Conservation (phyloP, 2,888 invertebrate species). For the Rhabditoides inermis region DNA sequence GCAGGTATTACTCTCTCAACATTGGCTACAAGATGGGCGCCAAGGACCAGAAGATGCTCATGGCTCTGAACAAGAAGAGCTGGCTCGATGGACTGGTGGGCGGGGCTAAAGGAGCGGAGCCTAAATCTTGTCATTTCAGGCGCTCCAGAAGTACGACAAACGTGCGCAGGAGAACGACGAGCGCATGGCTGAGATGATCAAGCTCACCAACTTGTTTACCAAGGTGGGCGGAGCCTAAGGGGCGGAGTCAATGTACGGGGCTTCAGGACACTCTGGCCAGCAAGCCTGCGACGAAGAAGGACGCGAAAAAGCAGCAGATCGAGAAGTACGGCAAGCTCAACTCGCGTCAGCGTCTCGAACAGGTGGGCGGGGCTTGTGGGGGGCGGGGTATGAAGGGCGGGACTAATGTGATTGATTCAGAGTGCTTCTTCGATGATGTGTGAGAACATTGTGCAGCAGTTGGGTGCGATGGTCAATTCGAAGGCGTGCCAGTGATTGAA, state of each 20-base stretch:
- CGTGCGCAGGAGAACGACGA: constrained; percentile 19
- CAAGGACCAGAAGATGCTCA: constrained; percentile 39
- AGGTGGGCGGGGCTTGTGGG: constrained; percentile 7
- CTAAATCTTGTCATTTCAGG: not conserved
- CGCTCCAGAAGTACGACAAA: constrained; percentile 7
- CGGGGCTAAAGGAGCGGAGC: not conserved
- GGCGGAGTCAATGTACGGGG: not conserved
- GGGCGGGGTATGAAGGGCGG: too few relatives aligned
- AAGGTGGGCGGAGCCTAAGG: constrained; percentile 15
- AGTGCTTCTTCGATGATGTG: too few relatives aligned
- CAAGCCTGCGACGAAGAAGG: constrained; percentile 9
- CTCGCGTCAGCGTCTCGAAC: constrained; percentile 33
- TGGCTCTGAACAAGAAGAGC: constrained; percentile 30
- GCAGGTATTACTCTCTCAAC: constrained; percentile 33
- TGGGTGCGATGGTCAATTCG: too few relatives aligned
- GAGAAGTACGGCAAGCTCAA: constrained; percentile 34
- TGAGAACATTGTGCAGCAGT: too few relatives aligned
- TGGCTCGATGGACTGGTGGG: constrained; percentile 31
- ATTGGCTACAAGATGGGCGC: constrained; percentile 26
- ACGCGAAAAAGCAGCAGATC: constrained; percentile 18
- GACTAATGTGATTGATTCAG: too few relatives aligned
- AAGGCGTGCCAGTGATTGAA: too few relatives aligned
- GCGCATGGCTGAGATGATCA: constrained; percentile 26
- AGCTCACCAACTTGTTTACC: constrained; percentile 22
- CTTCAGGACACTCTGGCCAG: constrained; percentile 4